Evolutionary conservation across 2,797 vertebrate species (phyloP).

Genomic region (Muraenolepis orangiensis): DNA sequence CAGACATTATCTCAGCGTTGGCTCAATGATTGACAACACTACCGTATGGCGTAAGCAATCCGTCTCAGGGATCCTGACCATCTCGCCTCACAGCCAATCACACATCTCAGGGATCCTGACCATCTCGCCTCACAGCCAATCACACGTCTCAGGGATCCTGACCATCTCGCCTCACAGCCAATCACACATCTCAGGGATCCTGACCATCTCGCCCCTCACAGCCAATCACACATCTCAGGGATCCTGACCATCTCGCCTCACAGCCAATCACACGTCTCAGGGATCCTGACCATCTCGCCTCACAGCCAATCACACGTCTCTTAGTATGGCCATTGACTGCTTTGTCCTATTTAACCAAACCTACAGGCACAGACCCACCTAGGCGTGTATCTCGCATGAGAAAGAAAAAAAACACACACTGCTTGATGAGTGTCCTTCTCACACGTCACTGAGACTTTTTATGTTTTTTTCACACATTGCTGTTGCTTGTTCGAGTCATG

Average conservation of each 20-base stretch:
- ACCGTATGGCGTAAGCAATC: background rate
- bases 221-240: constrained; percentile 27
- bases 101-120: constrained; percentile 22
- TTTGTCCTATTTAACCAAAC: constrained; percentile 28
- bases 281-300: background rate
- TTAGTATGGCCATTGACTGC: constrained; percentile 43
- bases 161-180: background rate
- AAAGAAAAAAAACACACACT: constrained; percentile 22
- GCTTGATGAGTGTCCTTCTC: background rate
- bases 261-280: constrained; percentile 26
- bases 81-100: constrained; percentile 2
- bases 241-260: background rate
- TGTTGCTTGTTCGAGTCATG: background rate
- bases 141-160: constrained; percentile 25
- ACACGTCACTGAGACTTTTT: background rate
- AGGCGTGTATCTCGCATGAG: constrained; percentile 20
- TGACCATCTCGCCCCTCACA: background rate
- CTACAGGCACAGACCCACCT: constrained; percentile 36
- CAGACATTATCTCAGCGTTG: background rate
- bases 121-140: background rate
- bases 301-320: constrained; percentile 24
- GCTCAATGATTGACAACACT: too few relatives aligned
- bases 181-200: constrained; percentile 25
- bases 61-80: background rate
- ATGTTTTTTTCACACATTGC: background rate